Evolutionary conservation across 1,140 invertebrate genomes (phyloP).

Genomic region (Melitaea cinxia): DNA sequence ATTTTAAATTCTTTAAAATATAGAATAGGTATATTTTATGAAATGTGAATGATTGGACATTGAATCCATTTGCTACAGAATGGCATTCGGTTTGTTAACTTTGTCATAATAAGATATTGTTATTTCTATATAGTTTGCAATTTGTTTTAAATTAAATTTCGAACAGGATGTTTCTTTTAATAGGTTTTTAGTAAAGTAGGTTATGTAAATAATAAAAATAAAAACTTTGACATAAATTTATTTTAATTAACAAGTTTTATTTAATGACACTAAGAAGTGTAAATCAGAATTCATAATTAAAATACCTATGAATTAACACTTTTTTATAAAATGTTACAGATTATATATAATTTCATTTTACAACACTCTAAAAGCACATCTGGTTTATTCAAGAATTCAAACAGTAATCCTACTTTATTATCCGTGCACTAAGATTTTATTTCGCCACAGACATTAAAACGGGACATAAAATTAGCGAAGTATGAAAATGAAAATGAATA

Average conservation of each 20-base stretch:
- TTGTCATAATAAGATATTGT: slow-evolving; percentile 1
- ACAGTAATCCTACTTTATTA: slow-evolving; percentile 27
- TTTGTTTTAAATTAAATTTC: background rate
- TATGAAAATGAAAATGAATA: slow-evolving; percentile 70
- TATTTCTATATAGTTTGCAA: slow-evolving; percentile 3
- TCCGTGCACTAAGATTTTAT: slow-evolving; percentile 53
- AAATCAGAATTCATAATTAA: too few relatives aligned
- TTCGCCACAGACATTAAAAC: slow-evolving; percentile 41
- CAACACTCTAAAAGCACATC: slow-evolving; percentile 24
- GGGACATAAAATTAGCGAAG: slow-evolving; percentile 50
- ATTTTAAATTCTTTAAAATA: too few relatives aligned
- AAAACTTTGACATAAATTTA: too few relatives aligned
- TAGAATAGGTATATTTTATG: too few relatives aligned
- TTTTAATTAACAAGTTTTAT: too few relatives aligned
- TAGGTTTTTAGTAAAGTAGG: too few relatives aligned
- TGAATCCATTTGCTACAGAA: slow-evolving; percentile 9
- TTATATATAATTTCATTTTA: slow-evolving; percentile 14
- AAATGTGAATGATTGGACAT: slow-evolving; percentile 11
- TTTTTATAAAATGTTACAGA: background rate
- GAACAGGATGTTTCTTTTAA: background rate
- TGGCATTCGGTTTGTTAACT: background rate
- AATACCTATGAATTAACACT: background rate
- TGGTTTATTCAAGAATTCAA: slow-evolving; percentile 16
- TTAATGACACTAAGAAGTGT: too few relatives aligned
- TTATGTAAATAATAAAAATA: too few relatives aligned